A percentile compares a stretch with the other conserved stretches of the same genome.
Evolutionary conservation across 2,113 vertebrate genomes (phyloP).

Genomic region (Podilymbus podiceps): DNA sequence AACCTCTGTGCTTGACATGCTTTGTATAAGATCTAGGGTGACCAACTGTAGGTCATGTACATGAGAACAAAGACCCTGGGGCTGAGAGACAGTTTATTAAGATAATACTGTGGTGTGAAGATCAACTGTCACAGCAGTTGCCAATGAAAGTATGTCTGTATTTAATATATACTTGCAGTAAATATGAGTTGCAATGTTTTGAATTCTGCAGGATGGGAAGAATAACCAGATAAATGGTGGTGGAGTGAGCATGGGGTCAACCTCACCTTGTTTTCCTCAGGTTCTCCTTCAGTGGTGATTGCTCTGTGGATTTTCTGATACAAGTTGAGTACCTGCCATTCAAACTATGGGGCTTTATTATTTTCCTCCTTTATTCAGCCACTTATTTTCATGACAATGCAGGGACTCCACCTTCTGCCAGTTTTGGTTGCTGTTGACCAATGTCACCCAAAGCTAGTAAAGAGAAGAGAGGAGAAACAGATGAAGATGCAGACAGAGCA

Average conservation of each 20-base stretch:
- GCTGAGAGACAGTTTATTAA: conserved; percentile 48
- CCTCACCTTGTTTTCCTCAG: background rate
- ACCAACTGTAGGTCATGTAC: conserved; percentile 29
- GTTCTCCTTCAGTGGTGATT: background rate
- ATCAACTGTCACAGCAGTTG: background rate
- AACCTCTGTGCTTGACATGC: conserved; percentile 33
- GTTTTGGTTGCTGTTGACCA: background rate
- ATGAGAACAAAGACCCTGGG: conserved; percentile 26
- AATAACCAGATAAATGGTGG: background rate
- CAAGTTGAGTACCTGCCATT: background rate
- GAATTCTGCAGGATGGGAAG: background rate
- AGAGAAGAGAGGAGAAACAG: background rate
- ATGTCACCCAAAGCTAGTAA: background rate
- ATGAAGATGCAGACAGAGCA: background rate
- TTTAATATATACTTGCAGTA: background rate
- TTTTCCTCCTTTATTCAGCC: background rate
- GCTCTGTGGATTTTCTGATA: background rate
- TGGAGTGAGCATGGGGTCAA: background rate
- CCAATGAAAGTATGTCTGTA: background rate
- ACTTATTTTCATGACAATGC: background rate
- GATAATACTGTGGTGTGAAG: conserved; percentile 48
- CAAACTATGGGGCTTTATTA: background rate
- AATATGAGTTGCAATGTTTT: background rate
- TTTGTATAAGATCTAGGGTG: conserved; percentile 42
- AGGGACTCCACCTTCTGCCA: background rate